These are phyloP conservation scores for Aspidoscelis tigris DNA, from an alignment of 2,113 vertebrate genomes.

Conservation along the genomic window DNA sequence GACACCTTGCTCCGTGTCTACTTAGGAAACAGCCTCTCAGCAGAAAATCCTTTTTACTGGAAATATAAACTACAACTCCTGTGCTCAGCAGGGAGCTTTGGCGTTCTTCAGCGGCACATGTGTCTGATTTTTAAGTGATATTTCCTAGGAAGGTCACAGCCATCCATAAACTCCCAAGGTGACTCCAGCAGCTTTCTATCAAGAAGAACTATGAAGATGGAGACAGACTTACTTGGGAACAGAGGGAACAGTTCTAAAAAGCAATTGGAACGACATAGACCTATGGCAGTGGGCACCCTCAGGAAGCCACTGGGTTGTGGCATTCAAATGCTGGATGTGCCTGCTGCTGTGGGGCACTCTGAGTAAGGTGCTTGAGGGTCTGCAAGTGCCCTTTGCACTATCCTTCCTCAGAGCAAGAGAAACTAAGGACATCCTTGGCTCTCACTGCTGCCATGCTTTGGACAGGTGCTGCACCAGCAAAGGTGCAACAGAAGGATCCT, in stretches of 20 bases:
- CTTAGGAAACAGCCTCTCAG: constrained; percentile 6
- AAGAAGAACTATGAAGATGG: background rate
- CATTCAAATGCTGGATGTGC: too few relatives aligned
- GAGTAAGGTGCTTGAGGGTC: too few relatives aligned
- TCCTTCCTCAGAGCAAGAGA: too few relatives aligned
- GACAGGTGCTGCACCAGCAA: too few relatives aligned
- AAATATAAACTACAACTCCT: background rate
- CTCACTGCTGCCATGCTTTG: too few relatives aligned
- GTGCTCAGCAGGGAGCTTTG: background rate
- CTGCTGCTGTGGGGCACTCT: too few relatives aligned
- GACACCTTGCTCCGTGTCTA: background rate
- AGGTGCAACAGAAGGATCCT: too few relatives aligned
- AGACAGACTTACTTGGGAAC: too few relatives aligned
- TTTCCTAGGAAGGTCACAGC: background rate
- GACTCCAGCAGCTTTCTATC: background rate
- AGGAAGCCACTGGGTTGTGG: too few relatives aligned
- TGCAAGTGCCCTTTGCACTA: too few relatives aligned
- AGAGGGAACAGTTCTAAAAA: background rate
- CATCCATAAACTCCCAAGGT: background rate
- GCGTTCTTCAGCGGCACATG: background rate
- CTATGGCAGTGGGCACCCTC: too few relatives aligned
- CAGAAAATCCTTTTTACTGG: background rate
- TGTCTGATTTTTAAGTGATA: background rate
- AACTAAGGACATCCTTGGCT: too few relatives aligned
- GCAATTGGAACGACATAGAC: background rate